Base-by-base conservation (phyloP, 2,113 vertebrate genomes). In the Sebastes fasciatus region DNA sequence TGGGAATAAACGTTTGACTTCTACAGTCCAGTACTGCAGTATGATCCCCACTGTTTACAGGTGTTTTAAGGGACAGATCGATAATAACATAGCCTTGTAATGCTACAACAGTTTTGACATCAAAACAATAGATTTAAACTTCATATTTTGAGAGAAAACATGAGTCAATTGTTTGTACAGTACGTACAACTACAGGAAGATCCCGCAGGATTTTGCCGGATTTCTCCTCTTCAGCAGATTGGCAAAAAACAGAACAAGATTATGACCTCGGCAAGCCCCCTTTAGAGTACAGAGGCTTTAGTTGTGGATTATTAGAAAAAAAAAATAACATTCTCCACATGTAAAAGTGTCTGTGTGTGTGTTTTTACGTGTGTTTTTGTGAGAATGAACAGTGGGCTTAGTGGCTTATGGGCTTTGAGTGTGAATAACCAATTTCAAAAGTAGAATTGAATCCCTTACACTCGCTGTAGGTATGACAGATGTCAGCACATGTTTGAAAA, bases 201-300 rank as follows among this genome's bases (percentile, higher is more conserved):
- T 64, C 16, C 12, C 4, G 2, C 43, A 23, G 52, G 62, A 45
- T 52, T 74, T 66, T 43, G 14, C 23, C 5, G n/a, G 26, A 6
- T 42, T 52, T 49, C 12, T 21, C n/a, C 13, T 77, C 40, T 66
- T 46, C 7, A n/a, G 34, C 14, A 63, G 16, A 72, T 57, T 21
- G 13, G 19, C 23, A 80, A 61, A 74, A 26, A 61, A 52, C 63
- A n/a, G n/a, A 81, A 68, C 13, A 68, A 54, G 46, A 63, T 75
- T 69, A 69, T 34, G 63, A 54, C 21, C 12, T 14, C 21, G 48
- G 51, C 6, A 17, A 79, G 7, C 12, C 43, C 26, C 34, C 1
- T 26, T 40, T 16, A n/a, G 52, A 46, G 16, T 34, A 60, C 23
- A 40, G 8, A 55, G 42, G 58, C 16, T 75, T 74, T 67, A 21